Base-by-base conservation (phyloP, 2,888 invertebrate species). In the Sesia bembeciformis region DNA sequence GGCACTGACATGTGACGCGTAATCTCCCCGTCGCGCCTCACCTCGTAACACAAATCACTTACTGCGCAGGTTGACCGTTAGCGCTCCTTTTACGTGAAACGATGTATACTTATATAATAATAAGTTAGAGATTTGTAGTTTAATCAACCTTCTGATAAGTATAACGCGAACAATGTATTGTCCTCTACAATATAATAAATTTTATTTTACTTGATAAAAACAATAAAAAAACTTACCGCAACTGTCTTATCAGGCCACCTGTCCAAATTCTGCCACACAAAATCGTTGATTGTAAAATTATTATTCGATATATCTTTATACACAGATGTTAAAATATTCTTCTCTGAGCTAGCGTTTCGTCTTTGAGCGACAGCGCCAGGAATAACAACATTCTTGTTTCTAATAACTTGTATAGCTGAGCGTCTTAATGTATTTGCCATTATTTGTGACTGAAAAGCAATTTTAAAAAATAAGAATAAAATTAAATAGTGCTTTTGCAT, bases 191-290 rank as follows among this genome's bases (percentile, higher is more conserved):
- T 23, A 23, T 23, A 41, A 41, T 41, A 41, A 41, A 41, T 41
- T 5, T 5, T 41, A 7, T 41, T 5, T 41, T 41, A 41, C 41
- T 41, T 5, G 41, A 41, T n/a, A 8, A 46, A n/a, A 23, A 23
- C 23, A 23, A 23, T 23, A 23, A 23, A 23, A 46, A 1, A 46
- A 90, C 92, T 91, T 76, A 94, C 94, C 72, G 92, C 71, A 49
- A 93, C 93, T 40, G 91, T 91, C 67, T 91, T 91, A 60, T 93
- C 91, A n/a, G 91, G 90, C 93, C 93, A 94, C 66, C 90, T 90
- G 52, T 92, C 91, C 58, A 93, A 75, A 63, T 92, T 88, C 56
- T 84, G 81, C 93, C 93, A 94, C 5, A 94, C 79, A 68, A 88
- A 92, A 64, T 94, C 92, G 63, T 91, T 89, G 38, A 93, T 65